phyloP scores from a whole-genome alignment of 1,140 invertebrate species.

The Rhopalosiphum padi region DNA sequence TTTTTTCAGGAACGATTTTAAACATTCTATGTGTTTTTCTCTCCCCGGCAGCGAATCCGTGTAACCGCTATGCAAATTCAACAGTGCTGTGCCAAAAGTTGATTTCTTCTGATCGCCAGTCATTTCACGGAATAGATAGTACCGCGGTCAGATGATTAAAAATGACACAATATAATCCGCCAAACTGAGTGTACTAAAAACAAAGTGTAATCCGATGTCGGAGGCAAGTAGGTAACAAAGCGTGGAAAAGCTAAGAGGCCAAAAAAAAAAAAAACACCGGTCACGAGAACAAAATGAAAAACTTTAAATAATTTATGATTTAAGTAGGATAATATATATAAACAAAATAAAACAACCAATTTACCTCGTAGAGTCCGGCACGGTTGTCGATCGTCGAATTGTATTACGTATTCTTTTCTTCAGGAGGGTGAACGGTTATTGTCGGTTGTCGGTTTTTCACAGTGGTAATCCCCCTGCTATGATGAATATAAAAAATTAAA shows the following conservation, averaged over 20 bases:
- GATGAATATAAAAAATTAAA: not conserved
- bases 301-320: not conserved
- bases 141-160: not conserved
- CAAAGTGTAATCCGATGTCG: not conserved
- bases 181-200: not conserved
- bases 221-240: not conserved
- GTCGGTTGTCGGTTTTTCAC: not conserved
- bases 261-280: not conserved
- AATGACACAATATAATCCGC: not conserved
- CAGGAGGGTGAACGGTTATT: not conserved
- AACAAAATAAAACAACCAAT: not conserved
- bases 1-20: conserved; percentile 74
- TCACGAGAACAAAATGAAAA: not conserved
- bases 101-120: not conserved
- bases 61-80: conserved; percentile 71
- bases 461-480: not conserved
- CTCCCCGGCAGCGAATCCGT: conserved; percentile 77
- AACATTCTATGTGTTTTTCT: conserved; percentile 75
- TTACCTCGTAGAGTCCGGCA: not conserved
- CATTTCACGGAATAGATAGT: not conserved
- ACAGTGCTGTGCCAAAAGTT: conserved; percentile 62
- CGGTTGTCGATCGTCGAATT: not conserved
- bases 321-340: not conserved
- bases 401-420: not conserved
- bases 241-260: not conserved